These are phyloP conservation scores for Diglossa cyanea DNA, from an alignment of 2,797 vertebrate genomes.

Conservation along the genomic window DNA sequence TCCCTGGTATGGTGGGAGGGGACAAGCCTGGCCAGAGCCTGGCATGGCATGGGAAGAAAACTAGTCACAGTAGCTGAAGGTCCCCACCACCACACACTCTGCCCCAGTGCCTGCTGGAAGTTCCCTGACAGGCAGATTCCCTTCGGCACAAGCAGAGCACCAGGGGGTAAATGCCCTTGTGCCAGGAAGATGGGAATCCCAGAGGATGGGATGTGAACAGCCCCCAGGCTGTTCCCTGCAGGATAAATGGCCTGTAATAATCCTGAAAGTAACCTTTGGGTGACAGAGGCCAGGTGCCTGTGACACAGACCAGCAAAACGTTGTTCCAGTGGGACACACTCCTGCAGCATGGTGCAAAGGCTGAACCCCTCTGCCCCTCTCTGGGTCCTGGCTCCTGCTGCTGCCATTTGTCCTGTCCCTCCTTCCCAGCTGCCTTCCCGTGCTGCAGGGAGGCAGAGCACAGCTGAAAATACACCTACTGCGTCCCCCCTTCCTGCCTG, in stretches of 20 bases:
- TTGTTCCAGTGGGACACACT: accelerated
- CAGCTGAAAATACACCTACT: neutral
- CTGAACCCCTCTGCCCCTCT: accelerated
- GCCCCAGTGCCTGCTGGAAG: neutral
- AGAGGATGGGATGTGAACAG: neutral
- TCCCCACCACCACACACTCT: too few species aligned
- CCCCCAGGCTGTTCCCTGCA: accelerated
- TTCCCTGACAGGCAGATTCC: neutral
- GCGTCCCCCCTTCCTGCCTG: neutral
- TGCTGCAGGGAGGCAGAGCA: neutral
- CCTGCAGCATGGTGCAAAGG: accelerated
- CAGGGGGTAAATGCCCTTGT: neutral
- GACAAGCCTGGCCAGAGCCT: accelerated
- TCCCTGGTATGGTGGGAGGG: neutral
- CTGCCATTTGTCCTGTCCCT: neutral
- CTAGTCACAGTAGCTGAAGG: neutral
- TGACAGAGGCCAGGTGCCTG: neutral
- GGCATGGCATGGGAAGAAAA: neutral
- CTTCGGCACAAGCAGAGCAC: neutral
- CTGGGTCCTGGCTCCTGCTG: neutral
- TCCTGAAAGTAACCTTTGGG: neutral
- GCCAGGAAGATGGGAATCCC: neutral
- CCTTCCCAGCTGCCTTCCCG: neutral
- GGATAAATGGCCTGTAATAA: neutral
- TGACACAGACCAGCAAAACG: neutral